These are phyloP conservation scores for Procambarus clarkii DNA, from an alignment of 1,140 invertebrate species.

Conservation along the genomic window DNA sequence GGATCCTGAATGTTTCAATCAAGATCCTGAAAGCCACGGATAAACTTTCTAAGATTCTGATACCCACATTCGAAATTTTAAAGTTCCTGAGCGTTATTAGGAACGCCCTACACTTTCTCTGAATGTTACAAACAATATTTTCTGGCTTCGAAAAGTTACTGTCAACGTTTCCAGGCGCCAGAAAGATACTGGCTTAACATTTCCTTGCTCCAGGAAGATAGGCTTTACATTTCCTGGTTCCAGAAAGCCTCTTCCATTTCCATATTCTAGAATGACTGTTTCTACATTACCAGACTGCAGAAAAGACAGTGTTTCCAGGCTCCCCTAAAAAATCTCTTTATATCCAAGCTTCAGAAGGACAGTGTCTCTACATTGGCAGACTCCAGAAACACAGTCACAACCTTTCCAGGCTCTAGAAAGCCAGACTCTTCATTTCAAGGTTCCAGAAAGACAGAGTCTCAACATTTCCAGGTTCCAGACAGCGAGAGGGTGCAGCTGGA, in stretches of 20 bases:
- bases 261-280: not conserved
- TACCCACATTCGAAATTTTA: no score
- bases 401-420: not conserved
- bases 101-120: not conserved
- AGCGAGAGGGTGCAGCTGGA: slow-evolving; percentile 15
- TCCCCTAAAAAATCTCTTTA: not conserved
- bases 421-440: not conserved
- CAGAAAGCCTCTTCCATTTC: no score
- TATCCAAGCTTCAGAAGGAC: not conserved
- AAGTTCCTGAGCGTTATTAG: no score
- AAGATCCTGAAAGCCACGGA: not conserved
- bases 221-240: not conserved
- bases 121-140: no score
- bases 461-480: slow-evolving; percentile 15
- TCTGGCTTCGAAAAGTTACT: not conserved
- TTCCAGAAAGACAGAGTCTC: not conserved
- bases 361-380: not conserved
- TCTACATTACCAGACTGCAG: not conserved
- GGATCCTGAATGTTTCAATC: not conserved
- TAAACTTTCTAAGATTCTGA: not conserved
- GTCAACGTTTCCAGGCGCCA: not conserved
- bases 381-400: not conserved
- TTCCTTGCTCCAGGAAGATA: not conserved
- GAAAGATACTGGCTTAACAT: no score
- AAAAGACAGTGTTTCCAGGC: not conserved